Conservation (phyloP, 2,113 vertebrate genomes). For the Silurus glanis region DNA sequence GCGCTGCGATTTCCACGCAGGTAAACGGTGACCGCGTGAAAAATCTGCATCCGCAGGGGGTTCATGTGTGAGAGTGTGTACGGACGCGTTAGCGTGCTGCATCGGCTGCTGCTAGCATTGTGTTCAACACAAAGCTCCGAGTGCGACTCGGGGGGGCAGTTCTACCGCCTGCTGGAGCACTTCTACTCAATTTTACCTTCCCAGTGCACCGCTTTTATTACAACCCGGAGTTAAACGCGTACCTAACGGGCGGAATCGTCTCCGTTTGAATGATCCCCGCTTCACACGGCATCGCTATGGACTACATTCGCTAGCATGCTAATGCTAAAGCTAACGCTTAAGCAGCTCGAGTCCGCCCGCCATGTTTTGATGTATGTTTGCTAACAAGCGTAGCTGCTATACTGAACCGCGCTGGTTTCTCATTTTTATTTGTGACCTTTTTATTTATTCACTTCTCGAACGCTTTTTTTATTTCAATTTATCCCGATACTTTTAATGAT, state of each 20-base stretch:
- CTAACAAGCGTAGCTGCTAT: constrained; percentile 36
- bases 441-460: too few species aligned
- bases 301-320: constrained; percentile 41
- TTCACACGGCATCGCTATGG: neutral
- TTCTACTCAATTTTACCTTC: neutral
- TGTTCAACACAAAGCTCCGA: constrained; percentile 67
- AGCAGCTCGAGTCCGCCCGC: constrained; percentile 1
- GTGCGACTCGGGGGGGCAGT: constrained; percentile 69
- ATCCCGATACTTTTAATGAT: too few species aligned
- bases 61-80: too few species aligned
- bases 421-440: too few species aligned
- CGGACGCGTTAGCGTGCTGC: constrained; percentile 4
- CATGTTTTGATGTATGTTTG: constrained; percentile 42
- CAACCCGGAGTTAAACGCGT: neutral
- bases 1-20: neutral
- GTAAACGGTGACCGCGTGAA: too few species aligned
- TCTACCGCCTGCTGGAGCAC: too few species aligned
- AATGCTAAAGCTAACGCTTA: constrained; percentile 2
- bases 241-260: neutral
- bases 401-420: constrained; percentile 27
- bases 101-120: constrained; percentile 38
- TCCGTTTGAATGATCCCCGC: neutral
- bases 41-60: neutral
- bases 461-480: too few species aligned
- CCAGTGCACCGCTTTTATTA: too few species aligned